Conservation (phyloP, 1,140 invertebrate genomes). For the Sminthurinus signatus region DNA sequence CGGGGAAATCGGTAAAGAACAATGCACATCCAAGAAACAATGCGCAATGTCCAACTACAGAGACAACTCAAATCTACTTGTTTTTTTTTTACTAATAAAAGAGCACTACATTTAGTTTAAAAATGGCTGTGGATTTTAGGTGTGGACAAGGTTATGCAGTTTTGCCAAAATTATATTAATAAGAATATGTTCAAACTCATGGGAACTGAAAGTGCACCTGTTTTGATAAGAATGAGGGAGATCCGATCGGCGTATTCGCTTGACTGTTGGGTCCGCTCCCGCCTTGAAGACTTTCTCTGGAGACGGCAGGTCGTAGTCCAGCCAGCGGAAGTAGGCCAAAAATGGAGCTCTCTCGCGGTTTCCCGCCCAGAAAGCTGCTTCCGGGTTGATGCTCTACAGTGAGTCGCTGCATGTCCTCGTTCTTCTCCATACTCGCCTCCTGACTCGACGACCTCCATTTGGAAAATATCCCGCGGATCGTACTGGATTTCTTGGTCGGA, state of each 20-base stretch:
- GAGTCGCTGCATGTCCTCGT: conserved; percentile 37
- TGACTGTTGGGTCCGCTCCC: conserved; percentile 41
- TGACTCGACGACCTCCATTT: conserved; percentile 42
- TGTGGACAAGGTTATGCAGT: too few species aligned
- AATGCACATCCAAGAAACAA: too few species aligned
- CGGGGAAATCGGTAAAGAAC: too few species aligned
- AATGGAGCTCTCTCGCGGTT: conserved; percentile 41
- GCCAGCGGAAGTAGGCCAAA: conserved; percentile 45
- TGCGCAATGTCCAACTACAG: too few species aligned
- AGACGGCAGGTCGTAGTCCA: conserved; percentile 42
- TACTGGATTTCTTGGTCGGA: conserved; percentile 31
- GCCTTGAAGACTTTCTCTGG: conserved; percentile 43
- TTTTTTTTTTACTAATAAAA: too few species aligned
- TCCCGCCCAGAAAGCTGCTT: background rate
- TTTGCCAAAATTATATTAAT: too few species aligned
- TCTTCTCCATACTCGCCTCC: conserved; percentile 42
- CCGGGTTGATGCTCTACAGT: background rate
- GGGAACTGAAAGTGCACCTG: too few species aligned
- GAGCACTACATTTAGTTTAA: too few species aligned
- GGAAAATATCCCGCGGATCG: conserved; percentile 39
- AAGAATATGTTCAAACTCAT: too few species aligned
- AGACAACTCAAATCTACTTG: too few species aligned
- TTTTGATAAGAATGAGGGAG: conserved; percentile 43
- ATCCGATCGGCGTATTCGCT: conserved; percentile 40
- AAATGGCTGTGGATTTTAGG: too few species aligned